Base-by-base conservation (phyloP, 2,797 vertebrate species). In the Karalla daura region DNA sequence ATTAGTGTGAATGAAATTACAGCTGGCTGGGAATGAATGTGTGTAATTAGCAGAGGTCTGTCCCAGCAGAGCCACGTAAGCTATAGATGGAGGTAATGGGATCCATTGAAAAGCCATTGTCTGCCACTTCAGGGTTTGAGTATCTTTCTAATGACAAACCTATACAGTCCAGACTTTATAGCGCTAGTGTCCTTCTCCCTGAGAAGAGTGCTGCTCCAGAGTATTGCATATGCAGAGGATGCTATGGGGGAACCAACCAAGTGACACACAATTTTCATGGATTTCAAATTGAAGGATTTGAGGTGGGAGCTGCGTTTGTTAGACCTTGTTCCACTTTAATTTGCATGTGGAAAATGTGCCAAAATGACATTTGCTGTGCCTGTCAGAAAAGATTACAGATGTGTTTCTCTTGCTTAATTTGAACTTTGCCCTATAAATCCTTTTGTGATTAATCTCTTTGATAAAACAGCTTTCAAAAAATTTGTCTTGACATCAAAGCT, bases 1-100 rank as follows among this genome's bases (percentile, higher is more conserved):
- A 90, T 90, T 90, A 90, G 86, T 74, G 81, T 85, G 80, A 88
- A 88, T 88, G 88, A 85, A 88, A 90, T 91, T 89, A 86, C 86
- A 83, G 83, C 86, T 87, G 85, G 81, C 69, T 88, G 75, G 76
- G 83, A 89, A 90, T 83, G 51, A 91, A 89, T 82, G 87, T 72
- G 67, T 67, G 89, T 88, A 89, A 92, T 91, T 90, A 91, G 87
- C 79, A 79, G 63, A 61, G 76, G 82, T 83, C 63, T 54, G 80
- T 88, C 86, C 88, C 89, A 78, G 83, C 43, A 87, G 88, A 87
- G 84, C 75, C 70, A 65, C 55, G 56, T 62, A 72, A 79, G 84
- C 88, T 89, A 86, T 89, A 86, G 74, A 70, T 30, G n/a, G 56
- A 78, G 80, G 84, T 90, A 86, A 91, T 86, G 76, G 88, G 78